Evolutionary conservation across 2,797 vertebrate species (phyloP), one percentile per base, ranked within the genome.

Genomic region (Thaleichthys pacificus): DNA sequence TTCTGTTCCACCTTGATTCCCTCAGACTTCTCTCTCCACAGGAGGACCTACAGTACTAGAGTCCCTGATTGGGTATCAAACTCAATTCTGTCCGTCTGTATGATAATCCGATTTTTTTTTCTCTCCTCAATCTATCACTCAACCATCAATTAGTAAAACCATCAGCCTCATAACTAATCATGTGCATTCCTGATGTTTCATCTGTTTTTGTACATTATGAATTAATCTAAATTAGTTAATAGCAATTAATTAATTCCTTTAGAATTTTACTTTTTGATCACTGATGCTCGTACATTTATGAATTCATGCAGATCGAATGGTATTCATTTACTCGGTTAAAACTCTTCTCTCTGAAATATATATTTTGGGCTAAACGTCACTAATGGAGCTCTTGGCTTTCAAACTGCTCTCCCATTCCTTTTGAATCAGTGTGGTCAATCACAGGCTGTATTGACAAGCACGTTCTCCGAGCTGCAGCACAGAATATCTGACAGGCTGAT

Each of bases 171-270:
- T 67, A 76, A 71, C 76, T 82, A 84, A 86, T 85, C 84, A 90
- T 74, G 9, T 80, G 89, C 80, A 77, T 73, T 77, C 75, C 22
- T 83, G 78, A 84, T 78, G 76, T 79, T 83, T 73, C 79, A 80
- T 83, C 58, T 78, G 78, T 85, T 85, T 85, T 81, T 64, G 51
- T 85, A 81, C 76, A 85, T 87, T 87, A 86, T 76, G 83, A 82
- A 87, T 86, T 85, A 85, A 65, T 86, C 90, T 92, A 78, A 91
- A 93, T 92, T 87, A 91, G 87, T 90, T 88, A 91, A 89, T 90
- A 84, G 72, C 5, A 77, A 92, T 92, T 89, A 89, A 92, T 92
- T 72, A 54, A 91, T 92, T 91, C 91, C 63, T 77, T 91, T 91
- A 93, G 85, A 90, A 88, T 87, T 70, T 67, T 68, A 78, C 70